These are phyloP conservation scores for Orientallactaga bullata DNA, from an alignment of 2,113 vertebrate species.

Conservation along the genomic window DNA sequence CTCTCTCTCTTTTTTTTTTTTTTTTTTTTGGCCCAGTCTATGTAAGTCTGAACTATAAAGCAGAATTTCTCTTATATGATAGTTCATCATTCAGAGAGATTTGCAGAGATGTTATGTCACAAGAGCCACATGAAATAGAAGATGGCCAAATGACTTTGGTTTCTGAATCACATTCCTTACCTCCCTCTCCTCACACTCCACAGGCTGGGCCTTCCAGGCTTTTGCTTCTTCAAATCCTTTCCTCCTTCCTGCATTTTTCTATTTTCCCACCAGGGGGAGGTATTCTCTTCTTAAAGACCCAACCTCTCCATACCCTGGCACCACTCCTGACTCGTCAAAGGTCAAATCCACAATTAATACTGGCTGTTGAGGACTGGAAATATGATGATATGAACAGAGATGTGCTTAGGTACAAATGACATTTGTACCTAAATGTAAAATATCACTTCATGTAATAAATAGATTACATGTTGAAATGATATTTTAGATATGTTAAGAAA, in stretches of 20 bases:
- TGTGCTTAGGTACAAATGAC: background rate
- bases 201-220: background rate
- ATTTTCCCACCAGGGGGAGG: conserved; percentile 19
- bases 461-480: background rate
- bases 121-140: background rate
- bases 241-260: background rate
- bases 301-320: background rate
- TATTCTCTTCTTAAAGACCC: background rate
- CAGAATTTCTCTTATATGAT: background rate
- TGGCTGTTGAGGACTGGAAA: accelerated
- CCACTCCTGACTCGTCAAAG: background rate
- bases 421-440: background rate
- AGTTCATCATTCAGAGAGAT: background rate
- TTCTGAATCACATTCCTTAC: background rate
- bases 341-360: background rate
- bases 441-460: background rate
- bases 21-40: too few species aligned
- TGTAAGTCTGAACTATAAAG: background rate
- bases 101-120: background rate
- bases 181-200: background rate
- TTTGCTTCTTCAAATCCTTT: background rate
- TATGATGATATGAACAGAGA: accelerated
- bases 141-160: too few species aligned
- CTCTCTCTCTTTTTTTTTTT: background rate
- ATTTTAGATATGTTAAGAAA: background rate